Conservation (phyloP, 2,113 vertebrate species). For the Barbus barbus region DNA sequence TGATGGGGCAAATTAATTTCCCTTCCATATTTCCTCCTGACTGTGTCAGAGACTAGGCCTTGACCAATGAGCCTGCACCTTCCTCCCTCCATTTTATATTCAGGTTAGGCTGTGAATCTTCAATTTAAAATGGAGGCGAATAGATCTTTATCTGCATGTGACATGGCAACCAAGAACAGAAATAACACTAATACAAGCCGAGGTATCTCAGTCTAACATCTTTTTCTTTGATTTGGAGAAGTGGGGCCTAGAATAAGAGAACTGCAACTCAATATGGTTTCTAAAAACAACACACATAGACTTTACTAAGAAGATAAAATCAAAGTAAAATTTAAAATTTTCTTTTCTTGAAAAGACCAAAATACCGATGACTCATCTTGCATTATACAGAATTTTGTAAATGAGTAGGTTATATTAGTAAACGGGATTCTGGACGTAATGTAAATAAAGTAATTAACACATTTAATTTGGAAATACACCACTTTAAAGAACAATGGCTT, state of each 20-base stretch:
- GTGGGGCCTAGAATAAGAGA: background rate
- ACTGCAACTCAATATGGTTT: background rate
- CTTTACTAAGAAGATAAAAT: background rate
- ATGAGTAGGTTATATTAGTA: background rate
- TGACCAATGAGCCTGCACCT: conserved; percentile 43
- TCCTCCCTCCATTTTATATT: conserved; percentile 32
- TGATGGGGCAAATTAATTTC: conserved; percentile 72
- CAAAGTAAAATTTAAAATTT: background rate
- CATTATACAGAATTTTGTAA: background rate
- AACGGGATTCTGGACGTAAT: background rate
- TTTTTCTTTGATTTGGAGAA: background rate
- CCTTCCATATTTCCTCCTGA: conserved; percentile 57
- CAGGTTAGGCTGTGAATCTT: background rate
- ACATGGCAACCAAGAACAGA: conserved; percentile 6
- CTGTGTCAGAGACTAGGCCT: conserved; percentile 47
- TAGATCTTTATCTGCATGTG: background rate
- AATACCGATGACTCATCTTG: background rate
- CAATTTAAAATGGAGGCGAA: conserved; percentile 32
- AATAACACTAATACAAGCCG: background rate
- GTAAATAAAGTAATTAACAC: background rate
- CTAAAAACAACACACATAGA: background rate
- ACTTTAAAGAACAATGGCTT: too few species aligned
- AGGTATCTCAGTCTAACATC: background rate
- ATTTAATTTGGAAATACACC: background rate
- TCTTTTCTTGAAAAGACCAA: background rate